phyloP scores from a whole-genome alignment of 2,888 invertebrate genomes.

The Dasypolia templi region DNA sequence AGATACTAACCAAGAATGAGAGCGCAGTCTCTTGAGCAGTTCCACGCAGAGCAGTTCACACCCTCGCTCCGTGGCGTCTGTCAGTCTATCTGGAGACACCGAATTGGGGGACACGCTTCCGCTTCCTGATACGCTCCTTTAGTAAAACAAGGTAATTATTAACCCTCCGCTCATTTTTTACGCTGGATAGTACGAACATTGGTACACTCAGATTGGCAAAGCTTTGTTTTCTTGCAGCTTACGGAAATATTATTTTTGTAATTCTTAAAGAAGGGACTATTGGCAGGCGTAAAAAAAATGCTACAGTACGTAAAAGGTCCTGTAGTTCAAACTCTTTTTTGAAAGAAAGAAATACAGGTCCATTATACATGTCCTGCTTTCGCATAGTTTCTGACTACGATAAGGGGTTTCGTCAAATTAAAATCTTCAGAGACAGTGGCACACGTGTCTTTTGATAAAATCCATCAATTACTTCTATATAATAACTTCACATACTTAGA shows the following conservation, averaged over 20 bases:
- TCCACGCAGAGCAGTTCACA: conserved; percentile 82
- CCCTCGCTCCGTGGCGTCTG: conserved; percentile 79
- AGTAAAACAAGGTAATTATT: neutral
- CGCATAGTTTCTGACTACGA: neutral
- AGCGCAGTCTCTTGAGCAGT: conserved; percentile 78
- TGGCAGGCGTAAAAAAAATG: neutral
- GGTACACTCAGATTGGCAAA: neutral
- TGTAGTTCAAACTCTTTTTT: neutral
- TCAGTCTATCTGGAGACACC: conserved; percentile 68
- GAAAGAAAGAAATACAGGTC: neutral
- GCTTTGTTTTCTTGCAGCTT: neutral
- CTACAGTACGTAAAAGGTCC: neutral
- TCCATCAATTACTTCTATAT: too few relatives aligned
- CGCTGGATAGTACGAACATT: neutral
- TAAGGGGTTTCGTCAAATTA: neutral
- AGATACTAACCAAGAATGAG: conserved; percentile 77
- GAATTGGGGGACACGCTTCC: neutral
- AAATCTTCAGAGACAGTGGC: neutral
- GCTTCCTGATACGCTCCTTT: conserved; percentile 10
- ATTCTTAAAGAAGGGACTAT: neutral
- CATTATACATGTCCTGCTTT: neutral
- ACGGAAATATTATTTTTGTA: neutral
- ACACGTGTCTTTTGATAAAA: neutral
- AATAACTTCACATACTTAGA: conserved; percentile 62
- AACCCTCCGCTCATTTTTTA: neutral